Conservation (phyloP, 2,797 vertebrate species). For the Enteromius radiatus region DNA sequence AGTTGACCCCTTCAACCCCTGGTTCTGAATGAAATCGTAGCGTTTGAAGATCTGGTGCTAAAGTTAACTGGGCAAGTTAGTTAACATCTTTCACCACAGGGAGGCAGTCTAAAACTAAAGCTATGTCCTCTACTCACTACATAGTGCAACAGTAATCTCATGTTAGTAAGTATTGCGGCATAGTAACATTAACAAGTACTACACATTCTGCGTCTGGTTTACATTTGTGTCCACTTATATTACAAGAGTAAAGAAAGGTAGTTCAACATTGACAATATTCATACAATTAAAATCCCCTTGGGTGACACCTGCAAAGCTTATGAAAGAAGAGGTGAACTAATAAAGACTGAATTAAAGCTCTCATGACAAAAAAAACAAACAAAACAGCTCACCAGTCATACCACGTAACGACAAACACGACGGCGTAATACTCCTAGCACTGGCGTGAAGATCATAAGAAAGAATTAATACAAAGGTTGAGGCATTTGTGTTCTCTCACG, state of each 20-base stretch:
- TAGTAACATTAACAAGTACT: conserved; percentile 48
- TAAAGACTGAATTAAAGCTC: conserved; percentile 57
- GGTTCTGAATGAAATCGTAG: background rate
- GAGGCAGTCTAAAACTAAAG: conserved; percentile 68
- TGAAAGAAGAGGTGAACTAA: conserved; percentile 59
- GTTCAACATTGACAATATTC: conserved; percentile 50
- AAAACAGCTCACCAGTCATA: conserved; percentile 60
- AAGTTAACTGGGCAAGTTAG: background rate
- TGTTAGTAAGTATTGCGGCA: conserved; percentile 46
- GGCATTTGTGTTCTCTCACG: conserved; percentile 69
- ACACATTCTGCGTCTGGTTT: conserved; percentile 36
- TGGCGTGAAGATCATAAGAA: conserved; percentile 59
- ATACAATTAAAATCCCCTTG: conserved; percentile 55
- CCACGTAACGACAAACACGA: conserved; percentile 72
- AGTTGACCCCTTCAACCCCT: background rate
- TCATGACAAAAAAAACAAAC: conserved; percentile 50
- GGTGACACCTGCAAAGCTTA: conserved; percentile 48
- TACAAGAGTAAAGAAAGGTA: conserved; percentile 46
- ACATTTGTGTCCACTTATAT: conserved; percentile 41
- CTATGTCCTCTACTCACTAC: conserved; percentile 22
- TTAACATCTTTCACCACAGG: conserved; percentile 58
- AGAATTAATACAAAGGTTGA: conserved; percentile 70
- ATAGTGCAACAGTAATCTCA: conserved; percentile 43
- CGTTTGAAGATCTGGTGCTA: background rate
- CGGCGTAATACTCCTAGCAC: conserved; percentile 73